Evolutionary conservation across 2,888 invertebrate species (phyloP).

Genomic region (Calameuta idolon): DNA sequence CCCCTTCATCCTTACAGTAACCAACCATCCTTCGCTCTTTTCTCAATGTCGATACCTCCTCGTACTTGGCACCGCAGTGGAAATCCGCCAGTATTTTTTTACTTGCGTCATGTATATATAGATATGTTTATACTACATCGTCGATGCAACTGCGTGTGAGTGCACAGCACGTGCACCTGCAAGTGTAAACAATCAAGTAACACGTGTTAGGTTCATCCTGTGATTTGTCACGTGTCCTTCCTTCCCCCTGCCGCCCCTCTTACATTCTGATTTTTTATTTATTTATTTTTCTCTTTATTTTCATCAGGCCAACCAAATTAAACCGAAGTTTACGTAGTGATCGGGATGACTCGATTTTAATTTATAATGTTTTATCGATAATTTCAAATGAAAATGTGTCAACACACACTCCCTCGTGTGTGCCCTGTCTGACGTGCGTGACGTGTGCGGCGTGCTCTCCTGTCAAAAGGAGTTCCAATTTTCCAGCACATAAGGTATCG

Average conservation of each 20-base stretch:
- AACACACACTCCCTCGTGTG: constrained; percentile 9
- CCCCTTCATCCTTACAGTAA: background rate
- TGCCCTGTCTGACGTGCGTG: background rate
- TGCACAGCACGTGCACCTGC: background rate
- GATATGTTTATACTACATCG: background rate
- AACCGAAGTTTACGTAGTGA: too few species aligned
- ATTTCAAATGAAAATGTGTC: background rate
- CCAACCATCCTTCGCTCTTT: background rate
- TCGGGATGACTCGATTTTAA: background rate
- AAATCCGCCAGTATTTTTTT: background rate
- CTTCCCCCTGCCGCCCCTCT: too few species aligned
- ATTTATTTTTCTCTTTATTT: background rate
- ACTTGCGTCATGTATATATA: background rate
- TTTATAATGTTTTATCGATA: background rate
- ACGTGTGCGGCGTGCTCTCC: constrained; percentile 3
- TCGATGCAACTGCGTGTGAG: background rate
- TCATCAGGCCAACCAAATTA: background rate
- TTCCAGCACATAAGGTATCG: constrained; percentile 33
- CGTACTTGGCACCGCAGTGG: background rate
- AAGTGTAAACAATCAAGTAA: background rate
- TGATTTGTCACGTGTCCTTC: background rate
- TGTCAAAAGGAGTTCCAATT: constrained; percentile 18
- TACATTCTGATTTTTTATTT: background rate
- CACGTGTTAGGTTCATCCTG: background rate
- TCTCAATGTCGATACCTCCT: background rate